Percentiles rank a stretch among this genome's conserved stretches.
Evolutionary conservation across 2,797 vertebrate species (phyloP).

Genomic region (Platyrinchus mystaceus): DNA sequence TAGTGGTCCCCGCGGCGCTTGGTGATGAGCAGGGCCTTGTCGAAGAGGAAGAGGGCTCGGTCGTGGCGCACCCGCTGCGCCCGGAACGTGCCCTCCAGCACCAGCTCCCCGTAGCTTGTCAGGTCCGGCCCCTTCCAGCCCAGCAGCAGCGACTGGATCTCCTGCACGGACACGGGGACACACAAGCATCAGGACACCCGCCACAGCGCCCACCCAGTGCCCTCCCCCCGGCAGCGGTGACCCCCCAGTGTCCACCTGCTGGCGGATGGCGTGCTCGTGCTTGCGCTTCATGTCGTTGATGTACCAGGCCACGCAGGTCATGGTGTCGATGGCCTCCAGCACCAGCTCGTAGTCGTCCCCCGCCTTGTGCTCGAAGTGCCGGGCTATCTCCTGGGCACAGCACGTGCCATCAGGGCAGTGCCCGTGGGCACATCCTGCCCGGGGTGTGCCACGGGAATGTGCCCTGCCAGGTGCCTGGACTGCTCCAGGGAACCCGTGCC

Average conservation of each 20-base stretch:
- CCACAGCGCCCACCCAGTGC: fast-evolving
- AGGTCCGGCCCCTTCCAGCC: conserved; percentile 96
- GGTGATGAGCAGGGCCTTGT: conserved; percentile 91
- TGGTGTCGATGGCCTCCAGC: conserved; percentile 94
- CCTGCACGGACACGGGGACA: conserved; percentile 67
- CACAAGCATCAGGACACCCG: fast-evolving
- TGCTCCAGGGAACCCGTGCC: background rate
- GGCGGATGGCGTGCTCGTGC: conserved; percentile 92
- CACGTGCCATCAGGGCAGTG: fast-evolving
- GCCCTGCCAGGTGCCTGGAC: background rate
- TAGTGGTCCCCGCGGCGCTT: conserved; percentile 94
- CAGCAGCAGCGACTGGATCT: conserved; percentile 95
- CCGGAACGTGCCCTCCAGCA: conserved; percentile 93
- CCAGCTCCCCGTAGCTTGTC: conserved; percentile 92
- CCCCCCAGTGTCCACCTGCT: conserved; percentile 81
- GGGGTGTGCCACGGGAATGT: background rate
- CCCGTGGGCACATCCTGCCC: background rate
- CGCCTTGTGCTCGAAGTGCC: conserved; percentile 85
- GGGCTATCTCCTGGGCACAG: conserved; percentile 88
- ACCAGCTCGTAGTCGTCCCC: conserved; percentile 90
- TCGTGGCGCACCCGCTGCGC: conserved; percentile 90
- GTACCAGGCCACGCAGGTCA: conserved; percentile 98
- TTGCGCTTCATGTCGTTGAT: conserved; percentile 99
- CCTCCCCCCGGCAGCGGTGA: too few relatives aligned
- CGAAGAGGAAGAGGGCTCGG: conserved; percentile 93